A percentile compares a stretch with the other conserved stretches of the same genome.
Evolutionary conservation across 1,140 invertebrate genomes (phyloP).

Genomic region (Camponotus floridanus): DNA sequence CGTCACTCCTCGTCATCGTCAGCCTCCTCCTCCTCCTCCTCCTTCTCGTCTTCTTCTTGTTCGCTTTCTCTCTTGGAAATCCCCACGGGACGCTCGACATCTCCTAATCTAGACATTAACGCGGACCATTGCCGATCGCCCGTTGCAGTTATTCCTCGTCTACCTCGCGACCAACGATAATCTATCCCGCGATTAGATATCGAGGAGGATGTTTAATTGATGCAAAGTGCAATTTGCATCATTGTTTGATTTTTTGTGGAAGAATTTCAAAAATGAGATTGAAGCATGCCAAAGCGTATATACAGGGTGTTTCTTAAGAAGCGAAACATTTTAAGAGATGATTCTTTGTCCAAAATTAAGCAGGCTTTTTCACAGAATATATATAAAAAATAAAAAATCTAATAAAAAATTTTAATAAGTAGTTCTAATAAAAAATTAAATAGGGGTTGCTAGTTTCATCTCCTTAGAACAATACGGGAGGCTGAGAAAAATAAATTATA

Average conservation of each 20-base stretch:
- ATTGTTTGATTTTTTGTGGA: background rate
- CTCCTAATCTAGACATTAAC: conserved; percentile 62
- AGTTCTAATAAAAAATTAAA: no score
- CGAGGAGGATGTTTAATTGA: background rate
- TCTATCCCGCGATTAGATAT: background rate
- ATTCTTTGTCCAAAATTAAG: no score
- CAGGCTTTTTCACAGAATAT: no score
- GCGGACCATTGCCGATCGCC: conserved; percentile 10
- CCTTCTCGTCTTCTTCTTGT: conserved; percentile 18
- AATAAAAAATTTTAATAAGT: no score
- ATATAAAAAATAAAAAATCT: no score
- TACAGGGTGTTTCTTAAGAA: no score
- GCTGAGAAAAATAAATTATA: no score
- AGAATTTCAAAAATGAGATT: no score
- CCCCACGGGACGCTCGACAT: conserved; percentile 27
- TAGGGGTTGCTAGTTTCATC: no score
- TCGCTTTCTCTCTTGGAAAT: conserved; percentile 47
- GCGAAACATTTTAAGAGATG: no score
- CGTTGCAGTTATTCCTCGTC: conserved; percentile 24
- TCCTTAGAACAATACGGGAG: no score
- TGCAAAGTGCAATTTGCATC: background rate
- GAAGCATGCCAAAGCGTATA: no score
- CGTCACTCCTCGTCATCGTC: conserved; percentile 29
- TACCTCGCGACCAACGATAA: background rate
- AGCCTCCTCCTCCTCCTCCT: conserved; percentile 1